Evolutionary conservation across 2,113 vertebrate genomes (phyloP), one percentile per base, ranked within the genome.

Genomic region (Oriolus oriolus): DNA sequence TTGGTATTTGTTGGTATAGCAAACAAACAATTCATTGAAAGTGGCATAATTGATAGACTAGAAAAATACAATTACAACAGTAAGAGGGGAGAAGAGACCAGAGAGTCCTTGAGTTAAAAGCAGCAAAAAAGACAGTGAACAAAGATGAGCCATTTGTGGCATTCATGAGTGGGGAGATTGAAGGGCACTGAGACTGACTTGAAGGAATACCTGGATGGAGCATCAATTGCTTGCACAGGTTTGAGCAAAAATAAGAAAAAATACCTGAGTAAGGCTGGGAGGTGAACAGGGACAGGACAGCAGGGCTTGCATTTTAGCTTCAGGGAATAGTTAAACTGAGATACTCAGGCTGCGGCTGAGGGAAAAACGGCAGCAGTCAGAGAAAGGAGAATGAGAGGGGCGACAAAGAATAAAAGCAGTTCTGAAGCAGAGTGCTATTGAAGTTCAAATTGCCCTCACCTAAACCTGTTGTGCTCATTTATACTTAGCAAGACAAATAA

Each of bases 191-290:
- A 87, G 24, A 16, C 13, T 49, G 42, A 66, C 47, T 50, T 39
- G 26, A 47, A 90, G 39, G 30, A 77, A 23, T 60, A 74, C 0
- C 6, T 0, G 4, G 31, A 23, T 44, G 26, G 7, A 63, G 11
- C 30, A 71, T 52, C 31, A 77, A 30, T 33, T 71, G 41, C 68
- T 87, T 64, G n/a, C 56, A 78, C 3, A 19, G 44, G n/a, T 60
- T 86, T 57, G 23, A 56, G 47, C 2, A 59, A 65, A 78, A 85
- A 6, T 10, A 64, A 22, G 8, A 69, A 23, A 57, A 66, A 70
- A 68, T 42, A 4, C 4, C 73, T n/a, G n/a, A 75, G 24, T 23
- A 54, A 64, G 56, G 8, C 13, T 57, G 47, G 28, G 52, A 76
- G 18, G 21, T 68, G 52, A 78, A 53, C 8, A 77, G 33, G 27